These are phyloP conservation scores for Monoplex corrugatus DNA, from an alignment of 2,888 invertebrate genomes.

Conservation along the genomic window DNA sequence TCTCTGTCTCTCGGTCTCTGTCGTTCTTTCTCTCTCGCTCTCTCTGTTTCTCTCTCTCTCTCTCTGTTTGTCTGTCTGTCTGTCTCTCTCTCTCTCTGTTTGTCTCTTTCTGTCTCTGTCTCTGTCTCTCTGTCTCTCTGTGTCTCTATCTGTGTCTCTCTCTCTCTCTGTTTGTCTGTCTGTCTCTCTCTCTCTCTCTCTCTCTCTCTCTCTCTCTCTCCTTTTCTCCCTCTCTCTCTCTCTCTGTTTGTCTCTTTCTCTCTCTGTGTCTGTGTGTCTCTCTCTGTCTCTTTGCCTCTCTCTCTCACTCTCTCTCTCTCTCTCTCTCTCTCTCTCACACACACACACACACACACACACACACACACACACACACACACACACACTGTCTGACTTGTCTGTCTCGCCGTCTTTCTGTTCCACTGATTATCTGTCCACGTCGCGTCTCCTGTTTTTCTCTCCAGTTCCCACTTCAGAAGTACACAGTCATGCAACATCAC, in stretches of 20 bases:
- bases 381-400: too few relatives aligned
- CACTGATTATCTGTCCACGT: too few relatives aligned
- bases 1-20: not conserved
- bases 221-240: slow-evolving; percentile 24
- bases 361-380: too few relatives aligned
- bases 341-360: not conserved
- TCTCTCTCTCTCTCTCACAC: not conserved
- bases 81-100: not conserved
- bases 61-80: too few relatives aligned
- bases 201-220: slow-evolving; percentile 5
- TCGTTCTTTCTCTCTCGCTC: not conserved
- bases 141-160: not conserved
- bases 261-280: not conserved
- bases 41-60: not conserved
- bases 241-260: not conserved
- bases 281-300: not conserved
- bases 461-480: too few relatives aligned
- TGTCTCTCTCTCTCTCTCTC: not conserved
- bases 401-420: too few relatives aligned
- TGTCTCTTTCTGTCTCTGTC: not conserved
- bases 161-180: not conserved
- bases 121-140: not conserved
- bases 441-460: too few relatives aligned
- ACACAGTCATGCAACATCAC: too few relatives aligned
- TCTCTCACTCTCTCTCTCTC: not conserved